Evolutionary conservation across 1,140 invertebrate genomes (phyloP), one percentile per base, ranked within the genome.

Genomic region (Lordiphosa stackelbergi): DNA sequence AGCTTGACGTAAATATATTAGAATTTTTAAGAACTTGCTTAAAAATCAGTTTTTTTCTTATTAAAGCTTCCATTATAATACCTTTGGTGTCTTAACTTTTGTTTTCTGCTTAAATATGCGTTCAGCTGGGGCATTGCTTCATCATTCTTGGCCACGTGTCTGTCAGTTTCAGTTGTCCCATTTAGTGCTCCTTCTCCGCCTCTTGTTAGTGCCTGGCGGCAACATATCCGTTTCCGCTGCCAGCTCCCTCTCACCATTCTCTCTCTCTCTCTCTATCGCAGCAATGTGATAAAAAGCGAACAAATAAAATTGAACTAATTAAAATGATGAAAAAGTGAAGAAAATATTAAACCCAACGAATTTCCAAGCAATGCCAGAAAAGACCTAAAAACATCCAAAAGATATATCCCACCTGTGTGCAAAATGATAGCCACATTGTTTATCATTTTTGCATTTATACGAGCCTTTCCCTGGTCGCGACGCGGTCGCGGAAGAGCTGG

Each of bases 361-460:
- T 31, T 31, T 31, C 6, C 28, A 31, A 31, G 28, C 28, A 31
- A 31, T 31, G 28, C 28, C 28, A 8, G 28, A 46, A 36, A 35
- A 53, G 10, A 40, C 4, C 60, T 43, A 55, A n/a, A 48, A 11
- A 31, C 2, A 11, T 40, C 11, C 12, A 38, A 47, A 49, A 12
- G 2, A 11, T 43, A 56, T 16, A 2, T 10, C 22, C 59, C 47
- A 31, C 28, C 28, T 31, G 28, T 31, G 6, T 31, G 28, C 28
- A 56, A 52, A 22, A 88, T 88, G 86, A 87, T 88, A 69, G 86
- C 86, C 66, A 88, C 86, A 42, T 62, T 88, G 48, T 87, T 88
- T 60, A 85, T 88, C 31, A 75, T 88, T 11, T 87, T 87, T 79
- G 85, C 85, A 77, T 87, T 88, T 71, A 83, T 88, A 60, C 85